These are phyloP conservation scores for Coracopsis vasa DNA, from an alignment of 2,113 vertebrate genomes.

Conservation along the genomic window DNA sequence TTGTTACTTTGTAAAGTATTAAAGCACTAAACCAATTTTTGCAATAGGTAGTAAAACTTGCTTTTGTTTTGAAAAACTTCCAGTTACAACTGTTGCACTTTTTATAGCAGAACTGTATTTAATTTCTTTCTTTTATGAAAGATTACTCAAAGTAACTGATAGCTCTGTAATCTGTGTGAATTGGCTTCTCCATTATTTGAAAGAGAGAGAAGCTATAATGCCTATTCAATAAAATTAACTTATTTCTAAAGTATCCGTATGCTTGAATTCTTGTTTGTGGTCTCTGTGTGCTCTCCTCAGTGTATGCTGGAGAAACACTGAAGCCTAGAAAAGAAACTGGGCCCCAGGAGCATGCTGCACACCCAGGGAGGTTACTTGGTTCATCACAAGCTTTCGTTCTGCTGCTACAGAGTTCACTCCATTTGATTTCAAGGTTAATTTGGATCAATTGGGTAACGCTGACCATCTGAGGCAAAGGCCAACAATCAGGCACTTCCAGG, in stretches of 20 bases:
- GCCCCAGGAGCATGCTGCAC: background rate
- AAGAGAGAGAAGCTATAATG: conserved; percentile 71
- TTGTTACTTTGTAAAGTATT: conserved; percentile 74
- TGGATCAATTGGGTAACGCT: background rate
- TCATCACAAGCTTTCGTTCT: background rate
- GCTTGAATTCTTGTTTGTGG: conserved; percentile 14
- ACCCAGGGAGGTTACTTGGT: background rate
- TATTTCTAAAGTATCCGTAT: conserved; percentile 70
- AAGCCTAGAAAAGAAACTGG: too few relatives aligned
- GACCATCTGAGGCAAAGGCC: background rate
- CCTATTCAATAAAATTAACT: conserved; percentile 76
- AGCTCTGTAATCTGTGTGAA: conserved; percentile 76
- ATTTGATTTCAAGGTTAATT: background rate
- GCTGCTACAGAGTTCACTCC: background rate
- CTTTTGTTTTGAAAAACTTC: conserved; percentile 77
- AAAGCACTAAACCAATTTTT: conserved; percentile 75
- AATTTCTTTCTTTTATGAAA: conserved; percentile 82
- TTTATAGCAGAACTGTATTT: conserved; percentile 78
- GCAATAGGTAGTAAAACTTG: conserved; percentile 76
- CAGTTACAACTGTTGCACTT: conserved; percentile 74
- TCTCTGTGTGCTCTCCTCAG: background rate
- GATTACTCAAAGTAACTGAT: conserved; percentile 74
- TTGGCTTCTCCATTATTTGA: conserved; percentile 71
- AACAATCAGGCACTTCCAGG: background rate
- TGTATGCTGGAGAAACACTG: fast-evolving